Base-by-base conservation (phyloP, 1,140 invertebrate genomes). In the Drosophila gunungcola region DNA sequence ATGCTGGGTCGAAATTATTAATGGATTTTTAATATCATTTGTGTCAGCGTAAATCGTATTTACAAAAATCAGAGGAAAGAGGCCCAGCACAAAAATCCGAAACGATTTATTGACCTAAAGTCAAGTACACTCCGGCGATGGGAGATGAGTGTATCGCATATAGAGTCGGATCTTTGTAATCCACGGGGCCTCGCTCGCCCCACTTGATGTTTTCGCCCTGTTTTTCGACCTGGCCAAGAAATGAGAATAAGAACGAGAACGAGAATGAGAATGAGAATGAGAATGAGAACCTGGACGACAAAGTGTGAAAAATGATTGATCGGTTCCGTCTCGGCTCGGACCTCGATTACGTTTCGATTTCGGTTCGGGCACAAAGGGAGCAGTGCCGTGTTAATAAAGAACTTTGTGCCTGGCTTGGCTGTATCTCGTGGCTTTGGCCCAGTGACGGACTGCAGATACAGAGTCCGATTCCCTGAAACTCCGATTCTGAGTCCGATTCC, bases 1-100 rank as follows among this genome's bases (percentile, higher is more conserved):
- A 82, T 70, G 82, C 55, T 55, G 72, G 68, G 74, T 72, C 55
- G 29, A 74, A 74, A 73, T 86, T 86, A 90, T 90, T 90, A 90
- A 90, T 90, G 86, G 88, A 86, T 82, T 90, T 90, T 90, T 90
- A 90, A 90, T 90, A 90, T 90, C 82, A 82, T 81, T 90, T 83
- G 82, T 76, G 82, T 90, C 82, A 79, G 82, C 68, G 78, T 88
- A 78, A 88, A 91, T 90, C 78, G 82, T 82, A 68, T 85, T 90
- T 89, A 65, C 55, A 60, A 76, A 90, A 69, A 55, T 27, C 53
- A 32, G 48, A 51, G 51, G 42, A 70, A 38, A 54, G 60, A 46
- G 64, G 32, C 13, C 32, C 46, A 51, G 69, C 68, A 68, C 49
- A 56, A 57, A 70, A 68, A 69, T 70, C 60, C 78, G 63, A 90